These are phyloP conservation scores for Nasonia vitripennis DNA, from an alignment of 1,140 invertebrate genomes.

Conservation along the genomic window DNA sequence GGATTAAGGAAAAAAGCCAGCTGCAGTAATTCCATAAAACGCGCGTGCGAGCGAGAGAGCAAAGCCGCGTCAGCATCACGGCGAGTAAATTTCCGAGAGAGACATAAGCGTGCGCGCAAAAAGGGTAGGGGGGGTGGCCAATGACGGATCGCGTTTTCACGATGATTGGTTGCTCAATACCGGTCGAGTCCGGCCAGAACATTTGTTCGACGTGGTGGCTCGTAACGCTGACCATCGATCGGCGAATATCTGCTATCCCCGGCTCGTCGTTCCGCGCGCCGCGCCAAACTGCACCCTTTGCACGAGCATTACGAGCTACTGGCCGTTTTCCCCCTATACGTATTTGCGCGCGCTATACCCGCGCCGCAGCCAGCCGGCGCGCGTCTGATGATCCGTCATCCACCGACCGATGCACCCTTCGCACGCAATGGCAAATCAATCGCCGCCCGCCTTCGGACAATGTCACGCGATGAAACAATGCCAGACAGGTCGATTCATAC, in stretches of 20 bases:
- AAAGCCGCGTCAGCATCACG: neutral
- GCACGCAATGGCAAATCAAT: slow-evolving; percentile 62
- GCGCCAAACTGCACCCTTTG: slow-evolving; percentile 37
- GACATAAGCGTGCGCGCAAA: neutral
- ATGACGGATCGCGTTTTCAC: slow-evolving; percentile 68
- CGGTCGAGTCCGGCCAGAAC: slow-evolving; percentile 62
- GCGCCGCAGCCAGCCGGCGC: neutral
- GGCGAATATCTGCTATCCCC: slow-evolving; percentile 59
- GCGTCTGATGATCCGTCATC: slow-evolving; percentile 68
- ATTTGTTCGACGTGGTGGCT: slow-evolving; percentile 71
- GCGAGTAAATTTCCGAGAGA: slow-evolving; percentile 23
- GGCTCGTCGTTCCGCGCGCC: slow-evolving; percentile 49
- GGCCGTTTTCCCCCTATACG: neutral
- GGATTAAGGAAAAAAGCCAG: slow-evolving; percentile 40
- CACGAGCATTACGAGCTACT: slow-evolving; percentile 5
- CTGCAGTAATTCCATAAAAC: slow-evolving; percentile 27
- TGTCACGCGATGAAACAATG: slow-evolving; percentile 47
- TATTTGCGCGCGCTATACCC: neutral
- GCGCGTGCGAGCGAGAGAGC: neutral
- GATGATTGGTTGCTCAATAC: slow-evolving; percentile 68
- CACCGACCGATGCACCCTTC: slow-evolving; percentile 57
- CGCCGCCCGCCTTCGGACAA: slow-evolving; percentile 43
- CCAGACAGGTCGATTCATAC: neutral
- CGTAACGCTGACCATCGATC: slow-evolving; percentile 72
- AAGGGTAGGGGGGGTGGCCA: slow-evolving; percentile 53